Evolutionary conservation across 2,888 invertebrate species (phyloP), one percentile per base, ranked within the genome.

Genomic region (Agrotis exclamationis): DNA sequence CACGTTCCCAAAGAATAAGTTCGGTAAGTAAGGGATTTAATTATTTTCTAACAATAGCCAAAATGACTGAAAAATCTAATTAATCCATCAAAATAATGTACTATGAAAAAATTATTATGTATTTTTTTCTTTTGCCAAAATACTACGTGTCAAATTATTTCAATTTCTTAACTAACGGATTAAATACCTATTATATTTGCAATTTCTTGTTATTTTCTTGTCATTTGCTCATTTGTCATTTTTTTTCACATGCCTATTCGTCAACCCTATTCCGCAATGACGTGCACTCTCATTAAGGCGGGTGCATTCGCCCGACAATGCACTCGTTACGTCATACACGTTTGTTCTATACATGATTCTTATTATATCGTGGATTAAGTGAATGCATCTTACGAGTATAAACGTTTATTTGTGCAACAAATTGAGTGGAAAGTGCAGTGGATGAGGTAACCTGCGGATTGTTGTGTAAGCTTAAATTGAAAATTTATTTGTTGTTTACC

Each of bases 231-330:
- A n/a, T n/a, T n/a, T n/a, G n/a, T n/a, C n/a, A n/a, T n/a, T n/a
- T n/a, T n/a, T n/a, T n/a, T n/a, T n/a, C n/a, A n/a, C 28, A 28
- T 28, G 24, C 24, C 24, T 24, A 24, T 6, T 51, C 4, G 24
- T 13, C 82, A 83, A 50, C 83, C 82, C 79, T 83, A 70, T 18
- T 20, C 4, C 5, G 13, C 9, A 67, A 60, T 68, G 65, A 80
- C 24, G 76, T 69, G 70, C 65, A 76, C 70, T 75, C 63, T 54
- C 48, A 50, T 64, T 74, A 70, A 69, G 22, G 70, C 73, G 57
- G 70, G 58, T 83, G 80, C 85, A 85, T 79, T 83, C 71, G 76
- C 69, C 71, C 67, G 64, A 60, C 64, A 62, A 39, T 66, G 65
- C 51, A 63, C 58, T 62, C 50, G n/a, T 85, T 85, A 70, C 83